These are phyloP conservation scores for Galendromus occidentalis DNA, from an alignment of 1,140 invertebrate species.

Conservation along the genomic window DNA sequence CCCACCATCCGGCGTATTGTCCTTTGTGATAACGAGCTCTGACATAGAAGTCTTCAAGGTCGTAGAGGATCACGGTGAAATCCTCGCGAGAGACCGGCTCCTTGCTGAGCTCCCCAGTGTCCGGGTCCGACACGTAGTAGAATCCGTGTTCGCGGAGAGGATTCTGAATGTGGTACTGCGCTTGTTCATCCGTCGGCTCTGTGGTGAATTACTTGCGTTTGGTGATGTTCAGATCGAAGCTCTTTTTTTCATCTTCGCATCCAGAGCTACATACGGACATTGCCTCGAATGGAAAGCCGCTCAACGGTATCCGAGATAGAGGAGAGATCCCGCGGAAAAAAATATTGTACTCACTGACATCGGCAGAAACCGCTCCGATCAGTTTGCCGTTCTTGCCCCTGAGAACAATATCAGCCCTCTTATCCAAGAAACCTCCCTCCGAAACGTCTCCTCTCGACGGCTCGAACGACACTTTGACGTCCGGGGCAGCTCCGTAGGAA, in stretches of 20 bases:
- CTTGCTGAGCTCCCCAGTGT: constrained; percentile 25
- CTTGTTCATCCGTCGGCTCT: constrained; percentile 24
- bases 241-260: no score
- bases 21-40: constrained; percentile 80
- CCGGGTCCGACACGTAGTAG: constrained; percentile 42
- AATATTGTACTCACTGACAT: background rate
- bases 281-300: background rate
- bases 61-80: constrained; percentile 59
- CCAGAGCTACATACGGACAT: no score
- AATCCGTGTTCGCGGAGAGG: constrained; percentile 45
- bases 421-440: constrained; percentile 8
- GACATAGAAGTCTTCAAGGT: constrained; percentile 57
- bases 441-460: constrained; percentile 37
- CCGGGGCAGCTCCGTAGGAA: constrained; percentile 61
- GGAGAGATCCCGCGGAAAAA: background rate
- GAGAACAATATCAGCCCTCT: constrained; percentile 46
- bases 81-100: constrained; percentile 45
- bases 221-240: no score
- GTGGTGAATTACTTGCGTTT: constrained; percentile 12
- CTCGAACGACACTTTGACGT: constrained; percentile 33
- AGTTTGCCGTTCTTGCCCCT: constrained; percentile 1
- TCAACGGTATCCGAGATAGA: background rate
- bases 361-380: background rate
- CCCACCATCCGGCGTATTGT: constrained; percentile 61
- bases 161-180: constrained; percentile 38